Conservation (phyloP, 2,888 invertebrate genomes). For the Mythimna impura region DNA sequence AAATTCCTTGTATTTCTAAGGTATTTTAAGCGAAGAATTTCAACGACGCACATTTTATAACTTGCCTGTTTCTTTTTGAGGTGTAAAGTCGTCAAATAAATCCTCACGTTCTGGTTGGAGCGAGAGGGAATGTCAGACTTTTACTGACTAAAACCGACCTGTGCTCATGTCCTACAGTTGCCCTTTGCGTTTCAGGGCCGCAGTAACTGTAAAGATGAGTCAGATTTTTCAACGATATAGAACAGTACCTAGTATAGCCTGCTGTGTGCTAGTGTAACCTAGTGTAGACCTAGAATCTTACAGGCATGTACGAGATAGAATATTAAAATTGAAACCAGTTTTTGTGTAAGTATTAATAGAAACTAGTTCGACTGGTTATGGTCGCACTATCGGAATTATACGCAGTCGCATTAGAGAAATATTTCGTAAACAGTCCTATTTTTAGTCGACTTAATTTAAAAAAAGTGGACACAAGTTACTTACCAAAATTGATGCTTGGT, state of each 20-base stretch:
- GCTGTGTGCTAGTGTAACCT: no score
- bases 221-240: background rate
- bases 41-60: background rate
- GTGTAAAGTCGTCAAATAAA: background rate
- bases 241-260: no score
- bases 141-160: no score
- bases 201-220: background rate
- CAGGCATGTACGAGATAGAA: background rate
- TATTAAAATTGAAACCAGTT: background rate
- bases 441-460: no score
- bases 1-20: background rate
- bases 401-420: background rate
- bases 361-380: background rate
- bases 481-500: no score
- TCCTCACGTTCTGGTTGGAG: no score
- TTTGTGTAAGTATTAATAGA: background rate
- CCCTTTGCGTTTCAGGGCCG: no score
- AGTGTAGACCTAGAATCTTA: background rate
- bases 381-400: no score
- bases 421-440: background rate
- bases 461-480: no score
- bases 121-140: no score
- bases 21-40: background rate
- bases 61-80: background rate
- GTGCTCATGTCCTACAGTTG: no score